Conservation (phyloP, 2,888 invertebrate species). For the Graphium colonna region DNA sequence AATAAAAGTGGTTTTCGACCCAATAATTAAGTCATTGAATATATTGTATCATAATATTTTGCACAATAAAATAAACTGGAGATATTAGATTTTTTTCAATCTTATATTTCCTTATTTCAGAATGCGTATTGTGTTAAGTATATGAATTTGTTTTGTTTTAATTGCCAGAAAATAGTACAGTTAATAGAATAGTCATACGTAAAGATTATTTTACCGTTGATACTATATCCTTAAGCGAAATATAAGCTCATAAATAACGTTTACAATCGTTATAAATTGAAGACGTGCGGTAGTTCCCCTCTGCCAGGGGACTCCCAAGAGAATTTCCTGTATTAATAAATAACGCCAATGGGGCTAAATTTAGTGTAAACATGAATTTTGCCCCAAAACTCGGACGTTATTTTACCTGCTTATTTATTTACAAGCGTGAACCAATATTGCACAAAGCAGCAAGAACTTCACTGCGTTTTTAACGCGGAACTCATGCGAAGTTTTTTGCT, state of each 20-base stretch:
- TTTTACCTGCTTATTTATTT: background rate
- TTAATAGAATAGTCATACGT: background rate
- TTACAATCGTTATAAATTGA: conserved; percentile 3
- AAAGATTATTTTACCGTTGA: background rate
- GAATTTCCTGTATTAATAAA: conserved; percentile 1
- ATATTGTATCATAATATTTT: too few relatives aligned
- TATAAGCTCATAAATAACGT: background rate
- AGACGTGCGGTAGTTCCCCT: background rate
- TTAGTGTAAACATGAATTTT: background rate
- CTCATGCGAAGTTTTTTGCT: too few relatives aligned
- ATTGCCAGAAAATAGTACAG: too few relatives aligned
- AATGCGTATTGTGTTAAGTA: too few relatives aligned
- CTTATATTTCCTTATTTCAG: too few relatives aligned
- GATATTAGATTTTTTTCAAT: too few relatives aligned
- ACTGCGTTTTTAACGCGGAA: too few relatives aligned
- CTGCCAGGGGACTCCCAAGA: background rate
- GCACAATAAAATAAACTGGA: too few relatives aligned
- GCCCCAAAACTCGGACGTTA: background rate
- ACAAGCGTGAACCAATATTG: background rate
- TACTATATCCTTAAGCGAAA: background rate
- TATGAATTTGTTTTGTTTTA: too few relatives aligned
- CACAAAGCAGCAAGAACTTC: background rate
- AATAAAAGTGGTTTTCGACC: too few relatives aligned
- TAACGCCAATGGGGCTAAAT: background rate
- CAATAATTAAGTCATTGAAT: too few relatives aligned